Evolutionary conservation across 2,888 invertebrate genomes (phyloP), one percentile per base, ranked within the genome.

Genomic region (Flexamia atlantica): DNA sequence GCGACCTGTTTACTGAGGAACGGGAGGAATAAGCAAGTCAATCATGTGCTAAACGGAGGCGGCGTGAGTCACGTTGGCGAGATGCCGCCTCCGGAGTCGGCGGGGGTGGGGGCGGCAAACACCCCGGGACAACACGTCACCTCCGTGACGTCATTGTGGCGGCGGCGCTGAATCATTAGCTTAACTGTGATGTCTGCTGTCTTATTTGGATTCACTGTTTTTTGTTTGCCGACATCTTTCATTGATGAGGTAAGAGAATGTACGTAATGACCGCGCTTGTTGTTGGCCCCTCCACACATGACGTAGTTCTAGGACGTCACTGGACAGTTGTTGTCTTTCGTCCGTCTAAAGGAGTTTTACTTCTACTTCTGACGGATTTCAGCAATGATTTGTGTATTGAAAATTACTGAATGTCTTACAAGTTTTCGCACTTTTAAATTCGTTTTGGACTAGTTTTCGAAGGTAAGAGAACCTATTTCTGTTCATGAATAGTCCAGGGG

Each of bases 51-150:
- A 4, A 28, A 30, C 30, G 30, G 30, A n/a, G 36, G 68, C 68
- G 32, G 68, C 30, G 30, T 68, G 68, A 68, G n/a, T 68, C 68
- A 68, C 14, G 68, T 68, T 68, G 68, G 68, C 68, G 17, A 4
- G 68, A 40, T 20, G 72, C 72, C 40, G 72, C 72, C 72, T 36
- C 72, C 72, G 42, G 20, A 36, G 23, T 40, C 17, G 23, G 40
- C n/a, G 14, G 64, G 64, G 64, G 64, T 28, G 17, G 64, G 64
- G 28, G 57, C 25, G 64, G 64, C 64, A 12, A 23, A 20, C 3
- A 7, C 57, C 9, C 57, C 46, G 46, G 46, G 46, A 46, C 12
- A 12, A 3, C 3, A 3, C 57, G 57, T 10, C 57, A 5, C 3
- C 20, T 4, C 46, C 0, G 53, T 64, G 64, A 64, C 64, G 64